Base-by-base conservation (phyloP, 2,888 invertebrate species). In the Drosophila sordidula region DNA sequence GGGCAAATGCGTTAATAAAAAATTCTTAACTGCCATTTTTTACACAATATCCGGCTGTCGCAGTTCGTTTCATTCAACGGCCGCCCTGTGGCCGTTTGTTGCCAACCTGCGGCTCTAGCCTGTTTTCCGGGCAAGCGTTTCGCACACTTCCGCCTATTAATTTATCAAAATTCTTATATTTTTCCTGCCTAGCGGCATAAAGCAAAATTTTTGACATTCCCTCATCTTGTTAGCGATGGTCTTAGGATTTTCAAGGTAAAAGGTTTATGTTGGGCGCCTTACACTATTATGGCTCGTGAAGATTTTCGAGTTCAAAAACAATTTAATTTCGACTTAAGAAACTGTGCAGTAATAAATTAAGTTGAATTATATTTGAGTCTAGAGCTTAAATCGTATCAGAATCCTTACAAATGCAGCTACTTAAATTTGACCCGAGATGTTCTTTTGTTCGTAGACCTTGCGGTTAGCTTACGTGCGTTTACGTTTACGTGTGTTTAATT, bases 1-100 rank as follows among this genome's bases (percentile, higher is more conserved):
- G 64, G 55, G 14, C 44, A 72, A 87, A 73, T 64, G 69, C 67
- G 69, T 77, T 78, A 78, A 84, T 72, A 81, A 70, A 83, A 82
- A 83, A 79, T 75, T 83, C 84, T 83, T 87, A 83, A 86, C 84
- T 86, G 89, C 64, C 78, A 83, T 88, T 86, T 88, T 83, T 86
- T 64, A 81, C 58, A 75, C 66, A 77, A 72, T 80, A 70, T 83
- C 71, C 83, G 80, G 68, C 75, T 65, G 67, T 73, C 67, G 62
- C 65, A 70, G 57, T 58, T 62, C 49, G 56, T 52, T 70, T 42
- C 41, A 16, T 16, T 29, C 42, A 18, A 6, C 32, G 22, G 18
- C 26, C 38, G 41, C 36, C 74, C 52, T 14, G 11, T 36, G 70
- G 73, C 42, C 55, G 16, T 44, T 65, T 25, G 9, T 18, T 46